Conservation (phyloP, 2,888 invertebrate genomes). For the Lycia hirtaria region DNA sequence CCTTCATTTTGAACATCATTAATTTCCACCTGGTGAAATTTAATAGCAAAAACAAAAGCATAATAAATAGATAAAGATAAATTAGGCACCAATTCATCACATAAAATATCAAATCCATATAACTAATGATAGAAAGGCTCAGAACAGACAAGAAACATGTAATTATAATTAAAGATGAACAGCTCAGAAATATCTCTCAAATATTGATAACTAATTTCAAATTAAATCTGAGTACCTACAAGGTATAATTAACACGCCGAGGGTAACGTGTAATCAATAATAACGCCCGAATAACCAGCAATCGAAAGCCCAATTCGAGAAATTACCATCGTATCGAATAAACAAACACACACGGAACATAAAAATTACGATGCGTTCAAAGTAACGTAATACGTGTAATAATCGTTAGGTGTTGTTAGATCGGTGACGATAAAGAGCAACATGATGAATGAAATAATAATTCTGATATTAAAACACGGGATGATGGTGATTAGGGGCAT, state of each 20-base stretch:
- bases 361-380: conserved; percentile 73
- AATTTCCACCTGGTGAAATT: conserved; percentile 56
- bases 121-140: conserved; percentile 19
- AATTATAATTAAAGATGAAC: conserved; percentile 49
- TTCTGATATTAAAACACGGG: conserved; percentile 74
- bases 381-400: conserved; percentile 80
- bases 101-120: conserved; percentile 1
- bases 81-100: conserved; percentile 11
- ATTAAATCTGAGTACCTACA: conserved; percentile 73
- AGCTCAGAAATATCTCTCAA: conserved; percentile 43
- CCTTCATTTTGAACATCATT: conserved; percentile 65
- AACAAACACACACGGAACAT: conserved; percentile 72
- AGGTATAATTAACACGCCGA: conserved; percentile 74
- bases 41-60: conserved; percentile 17
- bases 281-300: conserved; percentile 66
- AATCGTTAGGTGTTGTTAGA: conserved; percentile 77
- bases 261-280: conserved; percentile 77
- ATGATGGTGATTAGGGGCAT: conserved; percentile 71
- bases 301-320: conserved; percentile 66
- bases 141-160: conserved; percentile 41
- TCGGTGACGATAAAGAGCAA: conserved; percentile 74
- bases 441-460: conserved; percentile 81
- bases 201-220: conserved; percentile 57
- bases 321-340: conserved; percentile 70
- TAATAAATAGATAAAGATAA: background rate